A percentile compares a stretch with the other conserved stretches of the same genome.
Evolutionary conservation across 1,140 invertebrate species (phyloP).

Genomic region (Neotoxoptera formosana): DNA sequence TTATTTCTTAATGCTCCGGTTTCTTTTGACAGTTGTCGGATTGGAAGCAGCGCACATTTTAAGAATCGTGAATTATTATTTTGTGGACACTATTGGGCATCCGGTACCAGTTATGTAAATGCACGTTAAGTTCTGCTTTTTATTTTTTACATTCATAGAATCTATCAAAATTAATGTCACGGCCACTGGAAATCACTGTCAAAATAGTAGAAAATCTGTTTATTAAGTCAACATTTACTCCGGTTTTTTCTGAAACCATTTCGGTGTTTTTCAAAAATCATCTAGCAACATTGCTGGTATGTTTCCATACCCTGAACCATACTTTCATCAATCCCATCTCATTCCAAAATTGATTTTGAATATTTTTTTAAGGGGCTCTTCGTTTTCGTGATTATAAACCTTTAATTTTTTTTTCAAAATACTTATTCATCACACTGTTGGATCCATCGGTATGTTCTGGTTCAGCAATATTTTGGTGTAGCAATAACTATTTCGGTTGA

Average conservation of each 20-base stretch:
- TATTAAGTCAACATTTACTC: constrained; percentile 63
- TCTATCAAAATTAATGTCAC: not conserved
- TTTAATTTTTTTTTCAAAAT: too few species aligned
- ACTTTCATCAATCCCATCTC: constrained; percentile 40
- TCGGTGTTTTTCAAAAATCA: constrained; percentile 62
- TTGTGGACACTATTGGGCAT: constrained; percentile 23
- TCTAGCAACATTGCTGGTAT: constrained; percentile 63
- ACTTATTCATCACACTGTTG: too few species aligned
- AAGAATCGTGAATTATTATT: constrained; percentile 9
- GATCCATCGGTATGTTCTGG: too few species aligned
- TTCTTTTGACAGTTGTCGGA: constrained; percentile 60
- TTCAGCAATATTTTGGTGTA: too few species aligned
- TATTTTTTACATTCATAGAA: not conserved
- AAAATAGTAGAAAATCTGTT: constrained; percentile 62
- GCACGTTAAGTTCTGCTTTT: not conserved
- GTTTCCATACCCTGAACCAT: constrained; percentile 60
- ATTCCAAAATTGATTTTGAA: constrained; percentile 48
- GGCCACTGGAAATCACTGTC: constrained; percentile 59
- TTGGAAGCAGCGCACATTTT: constrained; percentile 45
- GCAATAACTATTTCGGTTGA: too few species aligned
- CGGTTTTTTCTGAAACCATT: constrained; percentile 62
- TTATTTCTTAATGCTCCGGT: constrained; percentile 59
- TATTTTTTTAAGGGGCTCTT: too few species aligned
- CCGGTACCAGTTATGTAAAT: constrained; percentile 18
- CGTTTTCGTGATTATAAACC: too few species aligned